phyloP scores from a whole-genome alignment of 2,888 invertebrate species.

The Rhynchonema sp. region DNA sequence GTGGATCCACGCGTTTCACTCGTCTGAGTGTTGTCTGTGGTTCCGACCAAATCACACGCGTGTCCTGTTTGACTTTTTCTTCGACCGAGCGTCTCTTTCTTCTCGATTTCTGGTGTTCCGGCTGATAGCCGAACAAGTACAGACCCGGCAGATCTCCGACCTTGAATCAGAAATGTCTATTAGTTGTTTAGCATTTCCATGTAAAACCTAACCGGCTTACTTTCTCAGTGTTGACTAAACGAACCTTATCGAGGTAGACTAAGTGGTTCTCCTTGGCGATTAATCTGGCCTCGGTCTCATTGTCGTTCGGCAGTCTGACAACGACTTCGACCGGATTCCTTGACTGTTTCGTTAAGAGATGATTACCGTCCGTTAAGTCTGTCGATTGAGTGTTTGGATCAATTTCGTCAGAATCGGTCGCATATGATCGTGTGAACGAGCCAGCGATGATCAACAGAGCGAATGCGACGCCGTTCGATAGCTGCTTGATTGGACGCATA shows the following conservation, averaged over 20 bases:
- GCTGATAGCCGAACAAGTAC: not conserved
- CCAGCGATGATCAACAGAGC: too few species aligned
- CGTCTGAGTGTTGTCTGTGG: not conserved
- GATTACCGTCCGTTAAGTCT: too few species aligned
- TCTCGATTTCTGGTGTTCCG: not conserved
- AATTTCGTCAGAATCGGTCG: too few species aligned
- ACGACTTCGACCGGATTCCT: not conserved
- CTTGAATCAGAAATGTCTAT: not conserved
- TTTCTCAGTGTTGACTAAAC: not conserved
- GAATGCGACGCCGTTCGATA: too few species aligned
- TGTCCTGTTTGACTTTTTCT: not conserved
- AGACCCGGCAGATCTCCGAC: not conserved
- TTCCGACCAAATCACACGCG: not conserved
- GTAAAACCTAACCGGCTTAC: not conserved
- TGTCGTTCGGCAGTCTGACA: not conserved
- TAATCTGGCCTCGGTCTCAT: not conserved
- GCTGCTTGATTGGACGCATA: too few species aligned
- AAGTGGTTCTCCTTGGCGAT: not conserved
- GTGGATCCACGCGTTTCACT: not conserved
- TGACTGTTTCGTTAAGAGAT: not conserved
- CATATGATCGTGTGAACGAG: too few species aligned
- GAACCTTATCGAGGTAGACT: not conserved
- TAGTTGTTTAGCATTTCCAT: not conserved
- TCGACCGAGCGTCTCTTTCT: not conserved
- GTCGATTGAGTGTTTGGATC: too few species aligned